These are phyloP conservation scores for Pomatostomus ruficeps DNA, from an alignment of 2,113 vertebrate genomes.

Conservation along the genomic window DNA sequence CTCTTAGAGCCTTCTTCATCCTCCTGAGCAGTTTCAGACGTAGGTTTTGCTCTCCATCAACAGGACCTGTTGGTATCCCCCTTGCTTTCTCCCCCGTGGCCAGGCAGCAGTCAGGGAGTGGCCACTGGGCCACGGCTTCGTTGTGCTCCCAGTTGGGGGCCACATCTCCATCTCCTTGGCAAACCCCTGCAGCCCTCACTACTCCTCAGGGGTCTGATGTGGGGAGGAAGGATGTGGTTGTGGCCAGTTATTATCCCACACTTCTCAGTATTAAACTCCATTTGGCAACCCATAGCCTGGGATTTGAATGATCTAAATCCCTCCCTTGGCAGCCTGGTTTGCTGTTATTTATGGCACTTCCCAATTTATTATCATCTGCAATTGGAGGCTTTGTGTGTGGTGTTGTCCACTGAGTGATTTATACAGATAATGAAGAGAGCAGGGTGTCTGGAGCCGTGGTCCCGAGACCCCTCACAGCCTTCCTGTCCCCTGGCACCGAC, in stretches of 20 bases:
- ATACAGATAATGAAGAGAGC: background rate
- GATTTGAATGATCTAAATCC: conserved; percentile 69
- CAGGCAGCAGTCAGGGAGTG: background rate
- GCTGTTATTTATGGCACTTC: conserved; percentile 61
- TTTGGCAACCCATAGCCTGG: conserved; percentile 60
- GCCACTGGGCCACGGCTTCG: background rate
- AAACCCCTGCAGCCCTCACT: background rate
- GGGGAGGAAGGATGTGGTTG: background rate
- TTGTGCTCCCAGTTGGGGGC: background rate
- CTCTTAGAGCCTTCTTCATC: background rate
- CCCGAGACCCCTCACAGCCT: background rate
- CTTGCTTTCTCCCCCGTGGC: background rate
- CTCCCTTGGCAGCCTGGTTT: conserved; percentile 59
- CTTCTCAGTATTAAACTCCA: conserved; percentile 66
- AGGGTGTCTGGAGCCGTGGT: background rate
- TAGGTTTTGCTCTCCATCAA: background rate
- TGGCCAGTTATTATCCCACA: conserved; percentile 56
- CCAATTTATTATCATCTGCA: conserved; percentile 41
- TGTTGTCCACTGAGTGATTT: conserved; percentile 37
- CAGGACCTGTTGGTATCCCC: background rate
- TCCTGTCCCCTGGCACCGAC: accelerated
- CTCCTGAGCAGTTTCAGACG: background rate
- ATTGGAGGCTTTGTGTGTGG: conserved; percentile 19
- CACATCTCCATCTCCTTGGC: background rate
- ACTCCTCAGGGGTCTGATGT: background rate